Conservation (phyloP, 2,797 vertebrate genomes). For the Calcarius lapponicus region DNA sequence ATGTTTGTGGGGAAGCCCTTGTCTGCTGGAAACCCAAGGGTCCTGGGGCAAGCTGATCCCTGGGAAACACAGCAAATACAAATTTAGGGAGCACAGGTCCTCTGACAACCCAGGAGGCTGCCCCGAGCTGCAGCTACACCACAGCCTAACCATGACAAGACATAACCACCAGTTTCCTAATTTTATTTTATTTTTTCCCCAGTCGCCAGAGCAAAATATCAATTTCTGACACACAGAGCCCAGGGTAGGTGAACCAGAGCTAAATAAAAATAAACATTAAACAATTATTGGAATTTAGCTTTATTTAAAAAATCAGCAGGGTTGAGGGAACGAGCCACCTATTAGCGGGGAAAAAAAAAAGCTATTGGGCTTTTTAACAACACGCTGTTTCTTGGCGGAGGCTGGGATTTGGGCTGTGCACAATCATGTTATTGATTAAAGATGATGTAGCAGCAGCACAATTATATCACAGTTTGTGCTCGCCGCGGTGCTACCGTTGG, state of each 20-base stretch:
- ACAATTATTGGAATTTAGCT: conserved; percentile 82
- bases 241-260: conserved; percentile 77
- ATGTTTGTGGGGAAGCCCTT: not conserved
- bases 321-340: conserved; percentile 74
- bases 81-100: not conserved
- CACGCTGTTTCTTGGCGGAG: conserved; percentile 75
- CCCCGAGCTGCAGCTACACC: accelerated
- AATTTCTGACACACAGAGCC: conserved; percentile 70
- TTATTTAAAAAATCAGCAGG: conserved; percentile 81
- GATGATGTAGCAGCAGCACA: conserved; percentile 73
- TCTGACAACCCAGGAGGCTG: accelerated
- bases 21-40: not conserved
- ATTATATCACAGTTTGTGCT: conserved; percentile 71
- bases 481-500: not conserved
- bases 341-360: conserved; percentile 61
- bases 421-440: conserved; percentile 75
- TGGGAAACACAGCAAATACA: not conserved
- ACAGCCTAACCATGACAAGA: not conserved
- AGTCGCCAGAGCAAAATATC: conserved; percentile 60
- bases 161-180: conserved; percentile 31
- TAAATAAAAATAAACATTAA: conserved; percentile 82
- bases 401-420: conserved; percentile 63
- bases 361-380: conserved; percentile 74
- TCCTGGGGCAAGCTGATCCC: not conserved
- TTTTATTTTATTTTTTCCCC: not conserved